phyloP scores from a whole-genome alignment of 2,113 vertebrate genomes.

The Tragelaphus buxtoni region DNA sequence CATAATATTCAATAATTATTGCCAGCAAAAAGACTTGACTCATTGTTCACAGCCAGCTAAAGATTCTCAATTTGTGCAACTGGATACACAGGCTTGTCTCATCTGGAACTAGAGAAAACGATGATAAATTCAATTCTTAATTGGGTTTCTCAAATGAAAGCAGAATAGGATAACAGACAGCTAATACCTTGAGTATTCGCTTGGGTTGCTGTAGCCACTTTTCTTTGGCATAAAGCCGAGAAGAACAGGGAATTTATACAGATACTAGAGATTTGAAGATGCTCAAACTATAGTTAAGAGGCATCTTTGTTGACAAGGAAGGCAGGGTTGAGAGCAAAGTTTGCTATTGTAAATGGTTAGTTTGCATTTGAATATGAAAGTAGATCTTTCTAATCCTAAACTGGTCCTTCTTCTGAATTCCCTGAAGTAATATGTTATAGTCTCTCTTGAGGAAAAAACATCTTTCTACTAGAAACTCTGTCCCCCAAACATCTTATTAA shows the following conservation, averaged over 20 bases:
- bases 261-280: neutral
- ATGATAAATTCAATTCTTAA: neutral
- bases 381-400: neutral
- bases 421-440: neutral
- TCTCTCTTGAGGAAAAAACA: neutral
- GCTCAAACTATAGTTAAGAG: neutral
- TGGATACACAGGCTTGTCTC: neutral
- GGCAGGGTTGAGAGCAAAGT: neutral
- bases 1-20: neutral
- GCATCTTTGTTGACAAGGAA: neutral
- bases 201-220: neutral
- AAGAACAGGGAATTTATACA: neutral
- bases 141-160: neutral
- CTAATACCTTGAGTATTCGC: neutral
- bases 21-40: neutral
- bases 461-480: neutral
- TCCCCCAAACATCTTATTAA: neutral
- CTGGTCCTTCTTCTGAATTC: neutral
- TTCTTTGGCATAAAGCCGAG: slow-evolving; percentile 15
- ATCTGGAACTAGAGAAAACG: neutral
- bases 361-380: neutral
- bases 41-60: neutral
- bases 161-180: neutral
- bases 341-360: neutral
- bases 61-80: neutral